Percentiles rank a stretch among this genome's conserved stretches.
Conservation (phyloP, 2,797 vertebrate genomes). For the Delichon dasypus region DNA sequence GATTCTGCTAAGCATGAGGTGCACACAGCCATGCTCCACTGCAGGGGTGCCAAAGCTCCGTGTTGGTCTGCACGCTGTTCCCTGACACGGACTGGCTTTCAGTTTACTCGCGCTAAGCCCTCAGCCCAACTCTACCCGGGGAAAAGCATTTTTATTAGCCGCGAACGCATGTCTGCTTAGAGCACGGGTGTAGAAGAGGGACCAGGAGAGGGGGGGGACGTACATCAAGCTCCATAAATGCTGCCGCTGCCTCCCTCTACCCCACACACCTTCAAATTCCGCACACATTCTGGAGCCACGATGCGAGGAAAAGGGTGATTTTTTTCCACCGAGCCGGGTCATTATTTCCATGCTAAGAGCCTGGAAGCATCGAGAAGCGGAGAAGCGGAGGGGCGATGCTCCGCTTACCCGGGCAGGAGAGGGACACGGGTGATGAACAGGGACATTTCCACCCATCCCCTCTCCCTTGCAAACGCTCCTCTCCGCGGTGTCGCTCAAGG, state of each 20-base stretch:
- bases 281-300: not conserved
- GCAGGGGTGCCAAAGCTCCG: not conserved
- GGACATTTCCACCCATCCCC: not conserved
- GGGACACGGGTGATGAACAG: not conserved
- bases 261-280: not conserved
- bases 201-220: accelerated
- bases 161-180: not conserved
- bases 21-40: accelerated
- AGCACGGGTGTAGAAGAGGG: not conserved
- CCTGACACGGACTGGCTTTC: not conserved
- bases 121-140: accelerated
- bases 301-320: not conserved
- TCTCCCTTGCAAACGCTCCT: not conserved
- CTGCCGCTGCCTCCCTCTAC: not conserved
- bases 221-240: not conserved
- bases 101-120: not conserved
- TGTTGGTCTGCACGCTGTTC: not conserved
- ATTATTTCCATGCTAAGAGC: slow-evolving; percentile 51
- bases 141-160: not conserved
- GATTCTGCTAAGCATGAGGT: accelerated
- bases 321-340: slow-evolving; percentile 3
- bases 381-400: not conserved
- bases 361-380: not conserved
- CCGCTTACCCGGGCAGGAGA: not conserved
- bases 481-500: not conserved